A percentile compares a stretch with the other conserved stretches of the same genome.
Conservation (phyloP, 2,797 vertebrate species). For the Vespertilio murinus region DNA sequence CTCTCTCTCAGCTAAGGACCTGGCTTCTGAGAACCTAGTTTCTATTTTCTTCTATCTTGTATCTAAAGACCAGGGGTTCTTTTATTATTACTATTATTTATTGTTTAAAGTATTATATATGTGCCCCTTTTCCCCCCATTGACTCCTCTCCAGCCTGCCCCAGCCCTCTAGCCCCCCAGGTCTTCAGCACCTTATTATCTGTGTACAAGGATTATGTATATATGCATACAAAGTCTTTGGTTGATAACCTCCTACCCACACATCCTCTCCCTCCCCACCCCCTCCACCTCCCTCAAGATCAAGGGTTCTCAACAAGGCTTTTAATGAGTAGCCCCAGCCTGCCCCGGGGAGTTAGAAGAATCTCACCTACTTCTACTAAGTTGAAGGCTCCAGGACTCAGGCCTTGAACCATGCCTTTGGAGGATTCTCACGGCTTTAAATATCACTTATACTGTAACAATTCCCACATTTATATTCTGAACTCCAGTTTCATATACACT, state of each 20-base stretch:
- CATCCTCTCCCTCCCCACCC: too few relatives aligned
- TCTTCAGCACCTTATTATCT: too few relatives aligned
- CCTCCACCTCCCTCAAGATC: not conserved
- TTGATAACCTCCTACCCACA: too few relatives aligned
- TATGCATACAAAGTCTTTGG: too few relatives aligned
- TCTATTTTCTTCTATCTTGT: not conserved
- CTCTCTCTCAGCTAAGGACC: not conserved
- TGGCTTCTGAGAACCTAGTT: not conserved
- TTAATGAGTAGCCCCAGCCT: not conserved
- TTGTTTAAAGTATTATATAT: too few relatives aligned
- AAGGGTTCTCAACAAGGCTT: not conserved
- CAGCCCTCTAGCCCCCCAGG: too few relatives aligned
- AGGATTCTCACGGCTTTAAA: not conserved
- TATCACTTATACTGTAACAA: not conserved
- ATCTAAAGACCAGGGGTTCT: not conserved
- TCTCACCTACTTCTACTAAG: not conserved
- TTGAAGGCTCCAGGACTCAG: not conserved
- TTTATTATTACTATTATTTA: not conserved
- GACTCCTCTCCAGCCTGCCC: too few relatives aligned
- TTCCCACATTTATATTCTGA: not conserved
- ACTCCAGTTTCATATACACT: not conserved
- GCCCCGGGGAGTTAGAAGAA: not conserved
- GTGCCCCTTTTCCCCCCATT: too few relatives aligned
- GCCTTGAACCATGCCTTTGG: not conserved
- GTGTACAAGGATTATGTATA: too few relatives aligned